Evolutionary conservation across 92 coral and sea anemone genomes (phyloP).

Genomic region (Porites divaricata): DNA sequence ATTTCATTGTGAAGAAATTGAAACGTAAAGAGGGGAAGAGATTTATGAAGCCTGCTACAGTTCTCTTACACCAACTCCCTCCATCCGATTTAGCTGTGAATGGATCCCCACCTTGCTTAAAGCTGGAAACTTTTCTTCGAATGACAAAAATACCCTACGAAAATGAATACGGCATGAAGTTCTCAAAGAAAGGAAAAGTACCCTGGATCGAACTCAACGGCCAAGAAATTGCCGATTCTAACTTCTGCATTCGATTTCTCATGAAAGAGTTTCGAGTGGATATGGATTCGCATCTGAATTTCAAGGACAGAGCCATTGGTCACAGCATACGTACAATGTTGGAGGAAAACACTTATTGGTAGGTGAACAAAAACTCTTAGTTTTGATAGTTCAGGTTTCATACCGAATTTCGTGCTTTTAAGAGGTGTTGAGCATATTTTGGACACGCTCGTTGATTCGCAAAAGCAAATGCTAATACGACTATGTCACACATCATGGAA

Average conservation of each 20-base stretch:
- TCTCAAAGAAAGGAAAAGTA: constrained; percentile 73
- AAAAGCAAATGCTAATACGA: no score
- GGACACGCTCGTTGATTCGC: no score
- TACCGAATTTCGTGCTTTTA: no score
- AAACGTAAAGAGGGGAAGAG: neutral
- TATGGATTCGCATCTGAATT: constrained; percentile 60
- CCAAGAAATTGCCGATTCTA: constrained; percentile 70
- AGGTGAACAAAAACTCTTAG: neutral
- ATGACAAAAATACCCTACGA: constrained; percentile 68
- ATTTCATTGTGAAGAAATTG: neutral
- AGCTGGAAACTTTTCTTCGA: constrained; percentile 71
- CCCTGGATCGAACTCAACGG: constrained; percentile 83
- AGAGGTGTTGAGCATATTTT: no score
- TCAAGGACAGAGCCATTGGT: constrained; percentile 57
- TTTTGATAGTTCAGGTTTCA: neutral
- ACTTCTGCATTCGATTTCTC: constrained; percentile 74
- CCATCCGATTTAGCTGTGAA: neutral
- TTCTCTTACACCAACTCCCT: constrained; percentile 40
- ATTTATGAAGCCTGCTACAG: constrained; percentile 14
- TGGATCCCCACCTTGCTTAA: constrained; percentile 56
- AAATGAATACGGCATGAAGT: constrained; percentile 21
- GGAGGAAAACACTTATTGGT: constrained; percentile 84
- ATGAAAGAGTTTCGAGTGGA: constrained; percentile 71
- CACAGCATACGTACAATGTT: constrained; percentile 70
- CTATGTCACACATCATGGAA: no score